These are phyloP conservation scores for Parasteatoda lunata DNA, from an alignment of 2,888 invertebrate genomes.

Conservation along the genomic window DNA sequence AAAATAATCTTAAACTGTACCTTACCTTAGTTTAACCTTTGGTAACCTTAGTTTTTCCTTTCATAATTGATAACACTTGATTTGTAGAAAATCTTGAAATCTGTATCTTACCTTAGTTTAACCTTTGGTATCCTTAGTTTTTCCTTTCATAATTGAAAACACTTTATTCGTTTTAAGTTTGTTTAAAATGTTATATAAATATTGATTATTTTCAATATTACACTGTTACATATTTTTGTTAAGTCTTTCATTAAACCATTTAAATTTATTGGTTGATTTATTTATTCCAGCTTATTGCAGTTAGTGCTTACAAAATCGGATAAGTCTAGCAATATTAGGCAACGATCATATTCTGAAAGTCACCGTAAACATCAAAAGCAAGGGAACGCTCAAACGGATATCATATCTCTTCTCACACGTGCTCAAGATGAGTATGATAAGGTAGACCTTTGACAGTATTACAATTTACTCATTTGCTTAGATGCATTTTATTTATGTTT, in stretches of 20 bases:
- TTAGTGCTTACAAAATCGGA: conserved; percentile 54
- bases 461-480: neutral
- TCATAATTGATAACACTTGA: no score
- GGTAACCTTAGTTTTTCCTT: no score
- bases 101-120: no score
- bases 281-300: conserved; percentile 53
- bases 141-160: neutral
- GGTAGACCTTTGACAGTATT: conserved; percentile 13
- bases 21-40: no score
- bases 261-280: no score
- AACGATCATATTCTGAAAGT: conserved; percentile 61
- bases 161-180: neutral
- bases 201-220: neutral
- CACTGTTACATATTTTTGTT: neutral
- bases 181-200: neutral
- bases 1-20: no score
- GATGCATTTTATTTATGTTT: no score
- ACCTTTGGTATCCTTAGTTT: no score
- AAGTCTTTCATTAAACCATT: no score
- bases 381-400: conserved; percentile 56
- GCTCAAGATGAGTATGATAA: conserved; percentile 69
- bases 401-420: conserved; percentile 58
- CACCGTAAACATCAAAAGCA: conserved; percentile 57
- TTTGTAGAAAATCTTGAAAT: no score
- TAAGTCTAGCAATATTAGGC: conserved; percentile 50